Conservation (phyloP, 2,888 invertebrate species). For the Xestia xanthographa region DNA sequence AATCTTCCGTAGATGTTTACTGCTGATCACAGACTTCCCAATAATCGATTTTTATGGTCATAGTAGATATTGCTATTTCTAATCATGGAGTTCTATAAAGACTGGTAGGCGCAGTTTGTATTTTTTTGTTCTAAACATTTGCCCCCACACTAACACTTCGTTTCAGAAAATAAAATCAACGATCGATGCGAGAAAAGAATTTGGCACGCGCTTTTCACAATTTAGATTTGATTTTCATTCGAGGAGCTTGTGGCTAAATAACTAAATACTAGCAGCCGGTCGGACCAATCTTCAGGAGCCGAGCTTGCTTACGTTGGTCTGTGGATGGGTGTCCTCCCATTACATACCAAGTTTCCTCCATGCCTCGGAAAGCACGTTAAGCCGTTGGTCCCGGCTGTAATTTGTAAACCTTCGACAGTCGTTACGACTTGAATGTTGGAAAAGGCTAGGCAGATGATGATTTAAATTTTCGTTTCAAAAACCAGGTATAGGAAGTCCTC, state of each 20-base stretch:
- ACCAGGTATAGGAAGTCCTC: not conserved
- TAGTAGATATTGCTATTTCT: slow-evolving; percentile 8
- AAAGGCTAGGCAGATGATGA: no score
- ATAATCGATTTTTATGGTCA: not conserved
- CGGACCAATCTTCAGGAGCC: no score
- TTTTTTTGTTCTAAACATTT: not conserved
- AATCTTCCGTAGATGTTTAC: not conserved
- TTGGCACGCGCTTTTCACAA: not conserved
- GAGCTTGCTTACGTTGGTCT: no score
- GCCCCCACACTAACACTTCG: not conserved
- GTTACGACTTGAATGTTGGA: no score
- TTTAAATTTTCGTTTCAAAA: not conserved
- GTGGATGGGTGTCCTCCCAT: no score
- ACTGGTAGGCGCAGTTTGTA: not conserved
- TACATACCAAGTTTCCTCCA: no score
- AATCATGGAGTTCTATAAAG: not conserved
- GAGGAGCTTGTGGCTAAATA: no score
- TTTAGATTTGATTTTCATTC: no score
- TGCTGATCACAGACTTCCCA: not conserved
- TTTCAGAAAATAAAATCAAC: not conserved
- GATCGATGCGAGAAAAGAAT: not conserved
- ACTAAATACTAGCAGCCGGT: no score
- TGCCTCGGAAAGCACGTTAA: no score
- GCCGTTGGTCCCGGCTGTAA: no score
- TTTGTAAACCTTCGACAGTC: not conserved